Evolutionary conservation across 2,888 invertebrate species (phyloP).

Genomic region (Diarsia mendica): DNA sequence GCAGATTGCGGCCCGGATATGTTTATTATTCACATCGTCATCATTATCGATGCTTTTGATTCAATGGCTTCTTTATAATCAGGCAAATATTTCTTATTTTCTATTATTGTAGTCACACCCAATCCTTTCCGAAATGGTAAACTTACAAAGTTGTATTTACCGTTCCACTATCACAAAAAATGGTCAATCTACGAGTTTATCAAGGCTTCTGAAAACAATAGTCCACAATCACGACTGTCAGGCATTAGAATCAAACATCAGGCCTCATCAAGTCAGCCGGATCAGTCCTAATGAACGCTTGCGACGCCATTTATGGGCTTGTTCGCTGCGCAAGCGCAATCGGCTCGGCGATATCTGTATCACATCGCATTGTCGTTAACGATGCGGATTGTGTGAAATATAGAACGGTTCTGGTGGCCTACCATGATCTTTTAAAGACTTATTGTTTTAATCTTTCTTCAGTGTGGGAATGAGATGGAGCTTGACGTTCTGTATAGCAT

Average conservation of each 20-base stretch:
- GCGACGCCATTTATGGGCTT: constrained; percentile 80
- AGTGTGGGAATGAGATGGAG: not conserved
- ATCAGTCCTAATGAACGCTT: constrained; percentile 77
- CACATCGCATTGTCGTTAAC: constrained; percentile 83
- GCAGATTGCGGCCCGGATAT: constrained; percentile 2
- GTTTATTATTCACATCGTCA: not conserved
- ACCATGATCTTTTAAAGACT: not conserved
- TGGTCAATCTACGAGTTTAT: not conserved
- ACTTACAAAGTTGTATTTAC: not conserved
- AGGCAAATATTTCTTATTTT: not conserved
- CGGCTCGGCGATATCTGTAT: constrained; percentile 82
- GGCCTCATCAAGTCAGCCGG: constrained; percentile 72
- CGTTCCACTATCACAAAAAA: not conserved
- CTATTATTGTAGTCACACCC: not conserved
- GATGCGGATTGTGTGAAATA: constrained; percentile 70
- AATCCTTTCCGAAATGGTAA: not conserved
- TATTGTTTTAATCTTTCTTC: not conserved
- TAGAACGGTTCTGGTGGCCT: constrained; percentile 37
- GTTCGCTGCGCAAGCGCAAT: constrained; percentile 80
- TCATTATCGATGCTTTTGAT: not conserved
- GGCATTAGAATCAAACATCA: constrained; percentile 57
- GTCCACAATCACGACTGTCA: constrained; percentile 45
- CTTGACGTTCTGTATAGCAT: not conserved
- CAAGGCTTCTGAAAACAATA: constrained; percentile 42
- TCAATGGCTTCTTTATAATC: no score